Base-by-base conservation (phyloP, 2,888 invertebrate genomes). In the Tortricodes alternella region DNA sequence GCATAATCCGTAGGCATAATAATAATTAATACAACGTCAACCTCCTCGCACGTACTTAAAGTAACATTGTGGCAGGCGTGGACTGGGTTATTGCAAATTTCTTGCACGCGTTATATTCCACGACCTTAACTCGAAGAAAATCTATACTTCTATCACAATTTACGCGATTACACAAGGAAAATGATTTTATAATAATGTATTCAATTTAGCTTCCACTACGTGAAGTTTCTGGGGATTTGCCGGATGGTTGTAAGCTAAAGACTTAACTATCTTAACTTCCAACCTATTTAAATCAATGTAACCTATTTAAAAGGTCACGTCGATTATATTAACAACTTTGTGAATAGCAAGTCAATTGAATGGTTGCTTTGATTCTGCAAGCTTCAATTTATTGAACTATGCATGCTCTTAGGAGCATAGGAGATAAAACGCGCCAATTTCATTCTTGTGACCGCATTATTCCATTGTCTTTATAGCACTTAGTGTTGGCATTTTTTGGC, bases 361-460 rank as follows among this genome's bases (percentile, higher is more conserved):
- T 34, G 11, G 11, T 13, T 15, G 2, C n/a, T 13, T 6, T 35
- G 21, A 23, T 19, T 11, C 2, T 9, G 32, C 8, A 7, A 29
- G 16, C 38, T 23, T 16, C 11, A 39, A 32, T 11, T 18, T 39
- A 46, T 53, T 39, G 9, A 21, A 46, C 7, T 21, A 21, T 23
- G 23, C 38, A 24, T 16, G 32, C 15, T 39, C 48, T 16, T 8
- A 24, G 16, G 46, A 15, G 24, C 23, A 8, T 9, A 38, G 8
- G 19, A 49, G 37, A 56, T 44, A 56, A 50, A 56, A 19, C 21
- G 35, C 16, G 35, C 27, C 49, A 44, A 19, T 56, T 18, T 32
- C 44, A 56, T 56, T 56, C 50, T 56, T 56, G 50, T 44, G 29
- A 38, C 50, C 32, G 50, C 56, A 44, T 56, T 50, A 50, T 50